phyloP scores from a whole-genome alignment of 1,140 invertebrate genomes.

The Schlechtendalia chinensis region DNA sequence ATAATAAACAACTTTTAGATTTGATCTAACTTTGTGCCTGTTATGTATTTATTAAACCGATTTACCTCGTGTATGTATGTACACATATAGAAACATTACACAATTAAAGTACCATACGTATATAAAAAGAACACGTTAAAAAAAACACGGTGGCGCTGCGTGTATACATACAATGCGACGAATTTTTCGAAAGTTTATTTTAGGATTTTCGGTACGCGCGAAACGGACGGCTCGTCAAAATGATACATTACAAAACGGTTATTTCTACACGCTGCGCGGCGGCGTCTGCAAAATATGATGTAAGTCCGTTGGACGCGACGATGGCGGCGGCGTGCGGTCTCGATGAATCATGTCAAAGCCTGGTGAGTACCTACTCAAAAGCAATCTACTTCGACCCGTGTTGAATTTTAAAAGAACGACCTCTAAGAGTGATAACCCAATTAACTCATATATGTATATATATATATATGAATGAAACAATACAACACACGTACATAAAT shows the following conservation, averaged over 20 bases:
- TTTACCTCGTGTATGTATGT: not conserved
- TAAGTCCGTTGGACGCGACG: not conserved
- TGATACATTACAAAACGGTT: slow-evolving; percentile 32
- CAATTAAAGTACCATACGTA: not conserved
- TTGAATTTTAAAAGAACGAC: slow-evolving; percentile 26
- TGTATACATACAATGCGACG: too few species aligned
- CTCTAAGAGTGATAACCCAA: slow-evolving; percentile 18
- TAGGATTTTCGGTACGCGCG: not conserved
- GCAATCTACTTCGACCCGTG: slow-evolving; percentile 11
- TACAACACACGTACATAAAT: not conserved
- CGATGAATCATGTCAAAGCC: slow-evolving; percentile 31
- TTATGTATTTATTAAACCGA: not conserved
- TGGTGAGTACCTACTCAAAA: slow-evolving; percentile 12
- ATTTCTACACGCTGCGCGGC: not conserved
- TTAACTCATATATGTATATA: not conserved
- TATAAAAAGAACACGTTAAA: too few species aligned
- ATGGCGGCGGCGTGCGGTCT: not conserved
- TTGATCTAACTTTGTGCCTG: not conserved
- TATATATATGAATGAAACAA: not conserved
- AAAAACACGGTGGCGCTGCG: not conserved
- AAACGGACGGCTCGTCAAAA: slow-evolving; percentile 26
- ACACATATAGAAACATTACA: too few species aligned
- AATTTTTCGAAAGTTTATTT: slow-evolving; percentile 1
- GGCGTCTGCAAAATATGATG: not conserved
- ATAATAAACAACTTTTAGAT: not conserved